Percentiles rank a stretch among this genome's conserved stretches.
phyloP scores from a whole-genome alignment of 2,113 vertebrate genomes.

The Aspidoscelis tigris region DNA sequence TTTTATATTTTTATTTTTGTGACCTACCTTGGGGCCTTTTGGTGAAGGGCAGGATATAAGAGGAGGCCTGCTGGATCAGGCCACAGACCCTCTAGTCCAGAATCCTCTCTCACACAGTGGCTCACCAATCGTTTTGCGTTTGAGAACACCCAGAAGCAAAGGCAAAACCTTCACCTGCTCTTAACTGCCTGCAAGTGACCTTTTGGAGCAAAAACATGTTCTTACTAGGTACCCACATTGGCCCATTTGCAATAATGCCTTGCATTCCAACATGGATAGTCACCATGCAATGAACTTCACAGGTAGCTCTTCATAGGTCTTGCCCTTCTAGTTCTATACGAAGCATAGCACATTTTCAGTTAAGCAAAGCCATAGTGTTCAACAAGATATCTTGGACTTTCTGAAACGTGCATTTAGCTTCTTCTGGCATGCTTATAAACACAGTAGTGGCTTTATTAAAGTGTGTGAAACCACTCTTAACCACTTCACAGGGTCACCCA shows the following conservation, averaged over 20 bases:
- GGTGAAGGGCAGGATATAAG: too few relatives aligned
- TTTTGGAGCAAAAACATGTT: too few relatives aligned
- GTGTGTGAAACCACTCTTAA: neutral
- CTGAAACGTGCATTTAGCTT: neutral
- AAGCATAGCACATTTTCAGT: neutral
- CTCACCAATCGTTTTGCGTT: too few relatives aligned
- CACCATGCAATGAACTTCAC: neutral
- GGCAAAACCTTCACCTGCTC: too few relatives aligned
- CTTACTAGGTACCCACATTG: too few relatives aligned
- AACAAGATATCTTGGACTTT: neutral
- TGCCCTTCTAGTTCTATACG: neutral
- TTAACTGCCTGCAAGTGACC: too few relatives aligned
- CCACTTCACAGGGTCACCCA: neutral
- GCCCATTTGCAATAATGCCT: neutral
- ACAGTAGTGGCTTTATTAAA: neutral
- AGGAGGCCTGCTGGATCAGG: too few relatives aligned
- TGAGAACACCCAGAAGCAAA: too few relatives aligned
- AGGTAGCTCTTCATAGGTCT: neutral
- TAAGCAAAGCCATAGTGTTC: neutral
- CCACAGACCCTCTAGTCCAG: too few relatives aligned
- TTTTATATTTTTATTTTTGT: too few relatives aligned
- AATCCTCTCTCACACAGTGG: too few relatives aligned
- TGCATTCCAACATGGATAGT: neutral
- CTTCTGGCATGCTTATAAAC: neutral
- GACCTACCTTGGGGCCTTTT: too few relatives aligned